phyloP scores from a whole-genome alignment of 2,888 invertebrate species.

The Rapana venosa region DNA sequence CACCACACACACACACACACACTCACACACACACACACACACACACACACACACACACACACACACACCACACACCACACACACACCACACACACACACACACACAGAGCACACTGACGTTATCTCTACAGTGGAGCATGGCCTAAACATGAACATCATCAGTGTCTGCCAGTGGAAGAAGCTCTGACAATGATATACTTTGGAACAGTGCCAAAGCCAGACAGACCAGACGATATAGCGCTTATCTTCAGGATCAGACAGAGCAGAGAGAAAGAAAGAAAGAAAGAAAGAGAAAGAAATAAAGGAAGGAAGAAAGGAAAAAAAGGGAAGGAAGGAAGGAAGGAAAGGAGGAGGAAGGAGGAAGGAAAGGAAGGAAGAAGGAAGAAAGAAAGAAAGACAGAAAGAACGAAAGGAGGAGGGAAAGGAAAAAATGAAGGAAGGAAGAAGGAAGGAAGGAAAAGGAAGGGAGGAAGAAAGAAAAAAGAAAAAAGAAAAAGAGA shows the following conservation, averaged over 20 bases:
- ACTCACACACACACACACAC: too few species aligned
- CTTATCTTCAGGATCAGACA: neutral
- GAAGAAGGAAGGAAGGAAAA: neutral
- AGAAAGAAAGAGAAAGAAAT: conserved; percentile 12
- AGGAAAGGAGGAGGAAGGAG: neutral
- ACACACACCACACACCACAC: too few species aligned
- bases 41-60: too few species aligned
- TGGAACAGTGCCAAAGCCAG: too few species aligned
- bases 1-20: too few species aligned
- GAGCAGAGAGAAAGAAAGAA: neutral
- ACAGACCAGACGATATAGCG: too few species aligned
- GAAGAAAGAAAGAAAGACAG: neutral
- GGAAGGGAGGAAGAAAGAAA: neutral
- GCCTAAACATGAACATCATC: too few species aligned
- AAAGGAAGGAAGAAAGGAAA: neutral
- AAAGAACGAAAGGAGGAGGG: neutral
- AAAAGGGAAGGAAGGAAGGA: neutral
- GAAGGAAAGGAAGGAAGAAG: neutral
- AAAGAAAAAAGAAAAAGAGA: neutral
- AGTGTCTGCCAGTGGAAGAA: too few species aligned
- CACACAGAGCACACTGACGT: too few species aligned
- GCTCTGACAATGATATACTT: too few species aligned
- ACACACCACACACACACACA: too few species aligned
- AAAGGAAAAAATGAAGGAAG: neutral
- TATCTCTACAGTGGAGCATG: too few species aligned